Base-by-base conservation (phyloP, 2,113 vertebrate species). In the Labeo rohita region DNA sequence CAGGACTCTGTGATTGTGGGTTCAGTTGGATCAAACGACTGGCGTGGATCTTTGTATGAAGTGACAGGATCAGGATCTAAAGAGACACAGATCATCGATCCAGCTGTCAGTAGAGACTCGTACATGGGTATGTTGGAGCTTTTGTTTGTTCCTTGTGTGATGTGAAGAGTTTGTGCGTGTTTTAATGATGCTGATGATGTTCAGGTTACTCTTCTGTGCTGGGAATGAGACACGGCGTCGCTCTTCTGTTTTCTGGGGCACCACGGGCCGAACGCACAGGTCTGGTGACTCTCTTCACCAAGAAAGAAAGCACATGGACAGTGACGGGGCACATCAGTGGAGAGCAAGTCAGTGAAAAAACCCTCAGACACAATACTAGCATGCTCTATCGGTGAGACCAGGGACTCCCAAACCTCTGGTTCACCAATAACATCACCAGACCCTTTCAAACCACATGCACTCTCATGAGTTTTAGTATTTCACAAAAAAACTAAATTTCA, bases 181-280 rank as follows among this genome's bases (percentile, higher is more conserved):
- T 52, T 56, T 28, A 36, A 49, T 54, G 50, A 54, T 1, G 65
- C 45, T 8, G 23, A 56, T 72, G 49, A 11, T 85, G 23, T 84
- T 86, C 87, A 95, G 95, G 95, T 56, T 56, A 56, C 54, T 56
- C 16, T 56, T 8, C 54, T 56, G 85, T 91, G 77, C 91, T 91
- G 74, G 95, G 94, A 72, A 39, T 87, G 85, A 94, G 49, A 70
- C 86, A 12, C 3, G 34, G 78, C 0, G 15, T n/a, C 61, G 5
- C 84, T 76, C 65, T 95, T 0, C 93, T 93, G 75, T 93, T 95
- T 78, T 80, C 93, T 0, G 95, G 95, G 16, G 95, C 94, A 4
- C 95, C 95, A 1, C 89, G 95, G 61, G 93, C 87, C 76, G 1
- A 88, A 2, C 93, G 95, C 89, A 91, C 0, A 1, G 95, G 95